Evolutionary conservation across 2,797 vertebrate genomes (phyloP).

Genomic region (Bovichtus diacanthus): DNA sequence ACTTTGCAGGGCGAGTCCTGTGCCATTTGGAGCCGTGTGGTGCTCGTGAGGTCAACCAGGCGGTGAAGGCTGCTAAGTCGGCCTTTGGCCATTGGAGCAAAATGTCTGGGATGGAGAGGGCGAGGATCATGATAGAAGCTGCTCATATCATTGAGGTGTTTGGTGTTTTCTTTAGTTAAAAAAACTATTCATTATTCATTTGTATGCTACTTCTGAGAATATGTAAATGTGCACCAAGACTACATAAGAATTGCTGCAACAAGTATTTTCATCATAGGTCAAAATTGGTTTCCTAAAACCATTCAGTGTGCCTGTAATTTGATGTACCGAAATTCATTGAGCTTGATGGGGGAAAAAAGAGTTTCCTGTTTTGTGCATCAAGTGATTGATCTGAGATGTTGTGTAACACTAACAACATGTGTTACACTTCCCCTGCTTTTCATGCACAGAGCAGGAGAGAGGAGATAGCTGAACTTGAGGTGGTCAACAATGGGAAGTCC

Average conservation of each 20-base stretch:
- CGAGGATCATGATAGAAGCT: conserved; percentile 91
- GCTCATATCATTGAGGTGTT: conserved; percentile 92
- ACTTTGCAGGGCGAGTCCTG: conserved; percentile 88
- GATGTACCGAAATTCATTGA: not conserved
- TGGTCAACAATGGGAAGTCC: conserved; percentile 95
- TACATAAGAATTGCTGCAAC: not conserved
- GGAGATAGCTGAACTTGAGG: conserved; percentile 88
- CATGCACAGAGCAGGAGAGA: conserved; percentile 86
- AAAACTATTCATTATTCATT: not conserved
- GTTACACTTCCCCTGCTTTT: conserved; percentile 1
- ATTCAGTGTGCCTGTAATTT: not conserved
- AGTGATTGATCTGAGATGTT: not conserved
- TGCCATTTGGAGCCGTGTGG: conserved; percentile 89
- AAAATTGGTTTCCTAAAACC: not conserved
- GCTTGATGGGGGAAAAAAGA: not conserved
- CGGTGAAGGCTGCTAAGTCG: conserved; percentile 87
- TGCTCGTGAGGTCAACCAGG: conserved; percentile 88
- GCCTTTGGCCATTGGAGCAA: conserved; percentile 92
- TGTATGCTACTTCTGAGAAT: not conserved
- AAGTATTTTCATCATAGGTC: too few relatives aligned
- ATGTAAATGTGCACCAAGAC: not conserved
- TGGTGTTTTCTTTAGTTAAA: not conserved
- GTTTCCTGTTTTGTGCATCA: not conserved
- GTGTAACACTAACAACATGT: not conserved
- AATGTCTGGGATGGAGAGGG: conserved; percentile 94